phyloP scores from a whole-genome alignment of 2,113 vertebrate genomes.

The Okapia johnstoni region DNA sequence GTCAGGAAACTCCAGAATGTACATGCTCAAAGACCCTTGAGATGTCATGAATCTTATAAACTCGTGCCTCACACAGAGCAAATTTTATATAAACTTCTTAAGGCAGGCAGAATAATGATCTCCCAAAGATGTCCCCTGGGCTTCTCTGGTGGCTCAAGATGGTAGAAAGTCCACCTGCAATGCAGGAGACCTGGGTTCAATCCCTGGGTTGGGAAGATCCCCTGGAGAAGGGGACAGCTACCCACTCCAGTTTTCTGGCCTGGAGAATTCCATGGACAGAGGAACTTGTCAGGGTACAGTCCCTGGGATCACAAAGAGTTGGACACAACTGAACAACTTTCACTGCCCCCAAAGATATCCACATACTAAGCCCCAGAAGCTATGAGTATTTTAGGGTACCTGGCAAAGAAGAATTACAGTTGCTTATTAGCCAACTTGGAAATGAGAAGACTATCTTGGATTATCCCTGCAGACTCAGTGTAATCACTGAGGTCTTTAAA shows the following conservation, averaged over 20 bases:
- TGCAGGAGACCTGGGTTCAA: not conserved
- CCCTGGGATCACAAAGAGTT: not conserved
- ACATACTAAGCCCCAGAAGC: not conserved
- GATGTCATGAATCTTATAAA: not conserved
- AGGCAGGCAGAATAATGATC: not conserved
- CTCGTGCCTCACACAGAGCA: not conserved
- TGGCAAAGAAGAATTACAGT: not conserved
- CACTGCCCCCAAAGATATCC: not conserved
- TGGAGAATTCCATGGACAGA: not conserved
- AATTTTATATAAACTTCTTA: not conserved
- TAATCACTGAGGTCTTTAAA: not conserved
- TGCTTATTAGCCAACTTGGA: not conserved
- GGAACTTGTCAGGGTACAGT: not conserved
- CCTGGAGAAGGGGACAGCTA: not conserved
- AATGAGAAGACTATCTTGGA: not conserved
- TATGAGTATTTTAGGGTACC: not conserved
- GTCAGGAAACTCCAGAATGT: not conserved
- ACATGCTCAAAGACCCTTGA: not conserved
- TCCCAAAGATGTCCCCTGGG: not conserved
- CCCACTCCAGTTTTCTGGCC: not conserved
- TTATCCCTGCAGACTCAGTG: not conserved
- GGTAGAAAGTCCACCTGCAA: not conserved
- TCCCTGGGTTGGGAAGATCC: not conserved
- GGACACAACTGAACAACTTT: accelerated
- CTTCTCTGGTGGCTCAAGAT: not conserved